Percentiles rank a stretch among this genome's conserved stretches.
These are phyloP conservation scores for Ricordea florida DNA, from an alignment of 92 coral and sea anemone genomes.

Conservation along the genomic window DNA sequence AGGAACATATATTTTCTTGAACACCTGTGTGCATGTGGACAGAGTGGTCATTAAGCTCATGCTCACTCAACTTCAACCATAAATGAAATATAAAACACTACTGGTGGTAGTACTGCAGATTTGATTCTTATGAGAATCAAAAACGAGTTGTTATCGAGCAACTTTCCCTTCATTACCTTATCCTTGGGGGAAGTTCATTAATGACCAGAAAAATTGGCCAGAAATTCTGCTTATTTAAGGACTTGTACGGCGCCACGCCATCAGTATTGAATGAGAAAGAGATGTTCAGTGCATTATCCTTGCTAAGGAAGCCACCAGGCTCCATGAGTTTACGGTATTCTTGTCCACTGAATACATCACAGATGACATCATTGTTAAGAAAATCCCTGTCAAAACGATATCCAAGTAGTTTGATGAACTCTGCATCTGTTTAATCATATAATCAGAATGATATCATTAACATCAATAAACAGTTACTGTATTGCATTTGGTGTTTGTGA, in stretches of 20 bases:
- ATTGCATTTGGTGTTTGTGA: too few relatives aligned
- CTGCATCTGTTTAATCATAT: conserved; percentile 40
- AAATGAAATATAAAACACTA: too few relatives aligned
- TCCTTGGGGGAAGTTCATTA: conserved; percentile 14
- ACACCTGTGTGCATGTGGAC: neutral
- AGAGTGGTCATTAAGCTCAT: neutral
- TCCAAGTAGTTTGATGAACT: conserved; percentile 22
- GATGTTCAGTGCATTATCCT: conserved; percentile 1
- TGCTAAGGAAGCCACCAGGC: neutral
- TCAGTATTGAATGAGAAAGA: conserved; percentile 6
- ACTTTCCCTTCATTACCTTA: neutral
- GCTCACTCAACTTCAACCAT: neutral
- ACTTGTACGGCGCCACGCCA: neutral
- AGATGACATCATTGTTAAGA: neutral
- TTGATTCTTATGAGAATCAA: too few relatives aligned
- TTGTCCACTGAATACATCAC: neutral
- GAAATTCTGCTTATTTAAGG: neutral
- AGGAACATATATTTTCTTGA: neutral
- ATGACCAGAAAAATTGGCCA: conserved; percentile 9
- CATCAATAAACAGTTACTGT: too few relatives aligned
- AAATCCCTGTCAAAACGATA: conserved; percentile 34
- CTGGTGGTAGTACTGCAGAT: too few relatives aligned
- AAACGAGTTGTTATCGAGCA: neutral
- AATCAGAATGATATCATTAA: too few relatives aligned
- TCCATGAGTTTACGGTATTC: conserved; percentile 5